Evolutionary conservation across 2,888 invertebrate species (phyloP).

Genomic region (Plagiodera versicolora): DNA sequence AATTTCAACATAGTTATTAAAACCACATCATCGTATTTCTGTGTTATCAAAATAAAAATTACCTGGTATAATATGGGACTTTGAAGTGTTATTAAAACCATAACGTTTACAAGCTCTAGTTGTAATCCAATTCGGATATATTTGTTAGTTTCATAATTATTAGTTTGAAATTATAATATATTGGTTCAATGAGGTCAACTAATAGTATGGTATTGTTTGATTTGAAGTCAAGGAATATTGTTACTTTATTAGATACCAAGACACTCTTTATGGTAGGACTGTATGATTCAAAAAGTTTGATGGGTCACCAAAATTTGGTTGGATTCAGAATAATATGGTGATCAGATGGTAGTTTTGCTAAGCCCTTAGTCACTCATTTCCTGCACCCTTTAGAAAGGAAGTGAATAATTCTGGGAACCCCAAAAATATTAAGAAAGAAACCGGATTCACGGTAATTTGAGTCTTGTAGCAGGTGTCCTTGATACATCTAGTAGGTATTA

Average conservation of each 20-base stretch:
- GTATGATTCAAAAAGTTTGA: no score
- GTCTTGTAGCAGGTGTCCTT: neutral
- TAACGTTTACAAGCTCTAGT: slow-evolving; percentile 9
- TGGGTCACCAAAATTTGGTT: no score
- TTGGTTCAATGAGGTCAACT: no score
- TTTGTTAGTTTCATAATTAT: slow-evolving; percentile 3
- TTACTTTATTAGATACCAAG: no score
- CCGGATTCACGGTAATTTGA: neutral
- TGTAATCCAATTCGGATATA: neutral
- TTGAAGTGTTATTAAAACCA: slow-evolving; percentile 1
- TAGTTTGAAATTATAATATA: neutral
- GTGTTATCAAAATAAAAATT: slow-evolving; percentile 10
- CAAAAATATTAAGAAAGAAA: neutral
- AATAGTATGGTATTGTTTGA: no score
- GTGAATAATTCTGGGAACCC: neutral
- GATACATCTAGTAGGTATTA: neutral
- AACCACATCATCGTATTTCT: neutral
- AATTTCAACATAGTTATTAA: slow-evolving; percentile 1
- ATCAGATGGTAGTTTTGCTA: no score
- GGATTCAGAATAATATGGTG: no score
- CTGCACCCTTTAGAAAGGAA: neutral
- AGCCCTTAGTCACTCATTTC: neutral
- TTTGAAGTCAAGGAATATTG: no score
- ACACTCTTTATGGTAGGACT: no score
- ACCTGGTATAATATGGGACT: neutral